Base-by-base conservation (phyloP, 2,888 invertebrate genomes). In the Arge pagana region DNA sequence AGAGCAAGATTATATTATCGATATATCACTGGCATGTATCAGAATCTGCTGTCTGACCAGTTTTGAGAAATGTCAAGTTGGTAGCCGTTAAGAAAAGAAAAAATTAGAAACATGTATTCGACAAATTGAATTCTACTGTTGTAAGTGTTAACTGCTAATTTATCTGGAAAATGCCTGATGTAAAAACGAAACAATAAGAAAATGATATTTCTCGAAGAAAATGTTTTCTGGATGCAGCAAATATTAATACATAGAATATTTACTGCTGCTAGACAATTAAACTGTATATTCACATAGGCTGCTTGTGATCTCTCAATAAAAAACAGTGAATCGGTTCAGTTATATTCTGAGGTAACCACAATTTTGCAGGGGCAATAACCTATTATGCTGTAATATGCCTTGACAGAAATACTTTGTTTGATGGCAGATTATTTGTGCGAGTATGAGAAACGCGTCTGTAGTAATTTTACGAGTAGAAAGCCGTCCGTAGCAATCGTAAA, bases 1-100 rank as follows among this genome's bases (percentile, higher is more conserved):
- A 70, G 64, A 67, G 64, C 53, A 56, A 57, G 53, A 33, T 33
- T 45, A 31, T 23, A 55, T 59, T 61, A 60, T 59, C 60, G 59
- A 59, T 66, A 63, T 58, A 58, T 60, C 57, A 53, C 64, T 62
- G 64, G 58, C 8, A 28, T 36, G 41, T 10, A 26, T 35, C 48
- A 28, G 31, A 52, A 55, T 42, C 30, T 48, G 40, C 50, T 48
- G 18, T 52, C 57, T 57, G 55, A 53, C 56, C 56, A 59, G 54
- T 62, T 59, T 48, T 49, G 31, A 10, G 33, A 13, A 37, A 58
- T 59, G 57, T 54, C 53, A 59, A 61, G 57, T 56, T 58, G 56
- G 60, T 61, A 60, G 60, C 35, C 8, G 33, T 5, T 21, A 16
- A 48, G 30, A 21, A 45, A 16, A 33, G 30, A 41, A 31, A 24